phyloP scores from a whole-genome alignment of 2,797 vertebrate species.

The Masticophis lateralis region DNA sequence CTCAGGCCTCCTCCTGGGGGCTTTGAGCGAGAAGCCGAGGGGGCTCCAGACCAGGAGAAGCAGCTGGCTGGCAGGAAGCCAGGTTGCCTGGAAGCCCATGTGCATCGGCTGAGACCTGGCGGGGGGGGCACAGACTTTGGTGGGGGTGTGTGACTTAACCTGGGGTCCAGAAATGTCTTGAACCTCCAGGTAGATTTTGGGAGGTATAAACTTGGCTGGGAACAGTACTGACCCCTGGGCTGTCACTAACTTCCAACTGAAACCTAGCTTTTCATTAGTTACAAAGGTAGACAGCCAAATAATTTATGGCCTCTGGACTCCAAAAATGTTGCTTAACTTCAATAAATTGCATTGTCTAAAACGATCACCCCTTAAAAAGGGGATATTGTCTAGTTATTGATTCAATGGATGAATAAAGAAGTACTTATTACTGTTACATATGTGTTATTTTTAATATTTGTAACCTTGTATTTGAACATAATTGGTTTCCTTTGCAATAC shows the following conservation, averaged over 20 bases:
- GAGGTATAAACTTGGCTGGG: neutral
- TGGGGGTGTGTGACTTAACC: neutral
- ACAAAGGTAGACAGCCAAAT: neutral
- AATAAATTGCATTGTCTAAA: neutral
- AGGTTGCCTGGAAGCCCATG: neutral
- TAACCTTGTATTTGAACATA: neutral
- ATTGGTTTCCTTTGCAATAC: neutral
- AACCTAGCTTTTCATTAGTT: neutral
- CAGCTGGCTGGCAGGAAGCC: neutral
- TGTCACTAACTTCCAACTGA: neutral
- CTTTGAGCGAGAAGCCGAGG: rapidly evolving
- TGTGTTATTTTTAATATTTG: neutral
- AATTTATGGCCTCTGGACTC: neutral
- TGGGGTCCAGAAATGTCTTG: neutral
- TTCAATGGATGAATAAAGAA: neutral
- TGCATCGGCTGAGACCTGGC: neutral
- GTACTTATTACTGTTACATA: neutral
- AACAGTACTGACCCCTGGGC: neutral
- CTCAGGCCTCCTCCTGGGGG: slow-evolving; percentile 8
- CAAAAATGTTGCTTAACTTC: neutral
- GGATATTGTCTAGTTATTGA: neutral
- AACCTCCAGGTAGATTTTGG: neutral
- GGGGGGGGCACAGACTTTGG: neutral
- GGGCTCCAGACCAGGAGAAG: rapidly evolving
- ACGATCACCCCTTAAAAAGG: neutral